phyloP scores from a whole-genome alignment of 2,797 vertebrate species.

The Poeciliopsis infans region DNA sequence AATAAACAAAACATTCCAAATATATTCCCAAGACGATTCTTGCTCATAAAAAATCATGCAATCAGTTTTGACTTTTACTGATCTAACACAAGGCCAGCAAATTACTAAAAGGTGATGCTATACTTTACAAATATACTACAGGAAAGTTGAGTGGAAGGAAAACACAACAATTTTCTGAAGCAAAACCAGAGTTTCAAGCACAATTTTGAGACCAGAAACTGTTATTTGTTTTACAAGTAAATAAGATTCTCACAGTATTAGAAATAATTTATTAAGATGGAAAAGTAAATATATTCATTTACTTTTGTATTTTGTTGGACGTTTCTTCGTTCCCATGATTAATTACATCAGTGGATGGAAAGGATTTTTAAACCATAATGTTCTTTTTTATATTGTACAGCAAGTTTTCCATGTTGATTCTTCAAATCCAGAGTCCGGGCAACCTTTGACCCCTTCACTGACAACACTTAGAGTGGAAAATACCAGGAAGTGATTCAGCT shows the following conservation, averaged over 20 bases:
- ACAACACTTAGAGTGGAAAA: conserved; percentile 10
- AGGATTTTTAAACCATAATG: not conserved
- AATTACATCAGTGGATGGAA: not conserved
- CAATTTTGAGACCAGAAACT: not conserved
- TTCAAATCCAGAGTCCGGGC: conserved; percentile 16
- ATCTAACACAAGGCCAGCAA: not conserved
- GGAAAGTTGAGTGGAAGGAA: not conserved
- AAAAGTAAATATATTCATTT: not conserved
- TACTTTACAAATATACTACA: not conserved
- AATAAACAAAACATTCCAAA: not conserved
- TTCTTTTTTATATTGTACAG: not conserved
- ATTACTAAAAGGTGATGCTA: not conserved
- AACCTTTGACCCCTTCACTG: conserved; percentile 8
- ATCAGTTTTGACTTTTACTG: not conserved
- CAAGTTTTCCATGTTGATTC: not conserved
- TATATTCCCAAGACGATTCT: not conserved
- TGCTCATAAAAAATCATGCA: not conserved
- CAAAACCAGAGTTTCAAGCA: not conserved
- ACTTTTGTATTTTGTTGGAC: not conserved
- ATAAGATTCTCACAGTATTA: not conserved
- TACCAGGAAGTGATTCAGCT: not conserved
- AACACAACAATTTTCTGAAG: not conserved
- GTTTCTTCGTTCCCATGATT: not conserved
- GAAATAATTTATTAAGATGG: not conserved
- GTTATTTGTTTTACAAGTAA: too few species aligned